These are phyloP conservation scores for Plagodis pulveraria DNA, from an alignment of 2,888 invertebrate genomes.

Conservation along the genomic window DNA sequence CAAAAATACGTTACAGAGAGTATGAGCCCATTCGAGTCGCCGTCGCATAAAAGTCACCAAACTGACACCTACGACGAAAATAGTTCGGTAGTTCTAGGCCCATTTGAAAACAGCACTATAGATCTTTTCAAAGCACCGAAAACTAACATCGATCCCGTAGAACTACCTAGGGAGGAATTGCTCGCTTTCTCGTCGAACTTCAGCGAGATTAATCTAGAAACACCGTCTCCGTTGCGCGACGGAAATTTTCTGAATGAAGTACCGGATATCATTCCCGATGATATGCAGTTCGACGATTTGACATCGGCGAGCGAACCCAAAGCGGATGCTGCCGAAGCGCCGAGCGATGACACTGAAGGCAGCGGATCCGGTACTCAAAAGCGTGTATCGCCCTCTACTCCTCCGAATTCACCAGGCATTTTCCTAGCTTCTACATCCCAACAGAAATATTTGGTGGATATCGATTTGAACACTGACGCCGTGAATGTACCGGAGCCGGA, in stretches of 20 bases:
- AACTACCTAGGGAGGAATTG: slow-evolving; percentile 76
- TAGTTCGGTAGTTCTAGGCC: slow-evolving; percentile 84
- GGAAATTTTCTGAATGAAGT: slow-evolving; percentile 78
- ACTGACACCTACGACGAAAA: slow-evolving; percentile 79
- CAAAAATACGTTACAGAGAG: slow-evolving; percentile 63
- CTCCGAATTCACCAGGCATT: slow-evolving; percentile 76
- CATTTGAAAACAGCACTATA: slow-evolving; percentile 83
- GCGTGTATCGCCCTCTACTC: slow-evolving; percentile 70
- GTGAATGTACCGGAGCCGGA: slow-evolving; percentile 43
- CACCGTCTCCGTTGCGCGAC: slow-evolving; percentile 76
- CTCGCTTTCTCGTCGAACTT: slow-evolving; percentile 83
- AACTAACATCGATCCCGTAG: slow-evolving; percentile 64
- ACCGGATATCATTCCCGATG: slow-evolving; percentile 69
- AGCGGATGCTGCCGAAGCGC: slow-evolving; percentile 39
- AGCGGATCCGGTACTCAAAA: slow-evolving; percentile 65
- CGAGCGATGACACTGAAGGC: slow-evolving; percentile 55
- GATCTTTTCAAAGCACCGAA: slow-evolving; percentile 81
- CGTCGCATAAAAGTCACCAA: slow-evolving; percentile 70
- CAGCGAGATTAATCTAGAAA: slow-evolving; percentile 77
- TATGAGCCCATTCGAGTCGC: slow-evolving; percentile 75
- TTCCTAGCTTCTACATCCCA: slow-evolving; percentile 70
- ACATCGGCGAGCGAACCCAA: slow-evolving; percentile 58
- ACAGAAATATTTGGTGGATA: slow-evolving; percentile 69
- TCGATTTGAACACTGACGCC: slow-evolving; percentile 52
- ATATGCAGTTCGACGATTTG: slow-evolving; percentile 65